Evolutionary conservation across 2,888 invertebrate species (phyloP), one percentile per base, ranked within the genome.

Genomic region (Chalcis sispes): DNA sequence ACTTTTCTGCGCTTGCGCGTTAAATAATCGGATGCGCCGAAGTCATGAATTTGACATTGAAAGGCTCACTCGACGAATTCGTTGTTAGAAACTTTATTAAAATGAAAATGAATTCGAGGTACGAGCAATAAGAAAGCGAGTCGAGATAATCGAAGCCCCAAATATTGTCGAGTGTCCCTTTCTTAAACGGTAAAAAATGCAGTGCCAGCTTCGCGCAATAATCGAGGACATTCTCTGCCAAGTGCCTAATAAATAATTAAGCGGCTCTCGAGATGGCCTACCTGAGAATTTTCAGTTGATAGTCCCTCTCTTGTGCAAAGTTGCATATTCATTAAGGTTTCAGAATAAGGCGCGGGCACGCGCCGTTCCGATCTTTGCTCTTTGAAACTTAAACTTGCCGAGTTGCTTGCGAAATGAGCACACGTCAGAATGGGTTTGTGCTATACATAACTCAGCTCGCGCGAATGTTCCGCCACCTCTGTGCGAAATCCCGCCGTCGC

Each of bases 301-400:
- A 29, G 1, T 5, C 10, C 8, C 8, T 3, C 36, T 13, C 40
- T 54, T 23, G 36, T 48, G 20, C n/a, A 46, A 27, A 3, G 29
- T 54, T 72, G 56, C 42, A 65, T 58, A 72, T 64, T 65, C 64
- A 65, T 72, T 25, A 46, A 15, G 42, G 54, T 46, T 8, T 15
- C 23, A 3, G 15, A 25, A 29, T 20, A 42, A 42, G 15, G 15
- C 2, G 42, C 7, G 15, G 15, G 42, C 42, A 2, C 8, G 13
- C 7, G 42, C 42, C 15, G 5, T 3, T 42, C 42, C 7, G 2
- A 2, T 13, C 8, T 42, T 42, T 42, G 2, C 13, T 13, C 8
- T 42, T 42, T 42, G 15, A 2, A 42, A 13, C 15, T 42, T 13
- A 42, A 42, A 42, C n/a, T n/a, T n/a, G n/a, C n/a, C n/a, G n/a